phyloP scores from a whole-genome alignment of 2,113 vertebrate species.

The Esox niger region DNA sequence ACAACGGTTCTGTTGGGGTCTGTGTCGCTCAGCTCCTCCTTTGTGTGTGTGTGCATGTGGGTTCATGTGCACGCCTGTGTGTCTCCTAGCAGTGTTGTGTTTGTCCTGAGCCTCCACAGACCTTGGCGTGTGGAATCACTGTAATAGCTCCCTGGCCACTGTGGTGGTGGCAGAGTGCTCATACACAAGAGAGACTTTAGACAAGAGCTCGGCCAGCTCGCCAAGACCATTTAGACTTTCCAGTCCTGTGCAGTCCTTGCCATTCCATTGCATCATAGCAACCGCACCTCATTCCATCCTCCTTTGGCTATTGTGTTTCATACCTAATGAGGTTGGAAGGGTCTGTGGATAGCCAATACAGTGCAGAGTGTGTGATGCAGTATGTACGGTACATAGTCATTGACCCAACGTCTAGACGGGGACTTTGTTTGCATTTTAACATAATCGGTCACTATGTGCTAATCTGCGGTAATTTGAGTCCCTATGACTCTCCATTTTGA shows the following conservation, averaged over 20 bases:
- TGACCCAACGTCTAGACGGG: constrained; percentile 24
- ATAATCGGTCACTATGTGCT: constrained; percentile 6
- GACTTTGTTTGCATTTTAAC: constrained; percentile 26
- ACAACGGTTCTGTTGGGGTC: constrained; percentile 6
- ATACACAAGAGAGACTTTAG: constrained; percentile 17
- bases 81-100: constrained; percentile 9
- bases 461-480: neutral
- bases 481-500: neutral
- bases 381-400: neutral
- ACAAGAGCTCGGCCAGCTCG: constrained; percentile 18
- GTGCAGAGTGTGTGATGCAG: constrained; percentile 16
- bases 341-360: constrained; percentile 28
- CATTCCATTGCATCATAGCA: constrained; percentile 51
- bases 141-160: constrained; percentile 28
- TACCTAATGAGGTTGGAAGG: constrained; percentile 31
- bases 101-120: constrained; percentile 20
- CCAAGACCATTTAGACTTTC: constrained; percentile 43
- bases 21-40: neutral
- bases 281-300: constrained; percentile 9
- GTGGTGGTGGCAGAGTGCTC: constrained; percentile 10
- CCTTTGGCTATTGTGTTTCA: constrained; percentile 36
- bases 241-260: constrained; percentile 30
- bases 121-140: constrained; percentile 7
- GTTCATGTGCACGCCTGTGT: no score
- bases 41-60: neutral